These are phyloP conservation scores for Morbakka virulenta DNA, from an alignment of 30 jellyfish, hydroid and myxozoan genomes.

Conservation along the genomic window DNA sequence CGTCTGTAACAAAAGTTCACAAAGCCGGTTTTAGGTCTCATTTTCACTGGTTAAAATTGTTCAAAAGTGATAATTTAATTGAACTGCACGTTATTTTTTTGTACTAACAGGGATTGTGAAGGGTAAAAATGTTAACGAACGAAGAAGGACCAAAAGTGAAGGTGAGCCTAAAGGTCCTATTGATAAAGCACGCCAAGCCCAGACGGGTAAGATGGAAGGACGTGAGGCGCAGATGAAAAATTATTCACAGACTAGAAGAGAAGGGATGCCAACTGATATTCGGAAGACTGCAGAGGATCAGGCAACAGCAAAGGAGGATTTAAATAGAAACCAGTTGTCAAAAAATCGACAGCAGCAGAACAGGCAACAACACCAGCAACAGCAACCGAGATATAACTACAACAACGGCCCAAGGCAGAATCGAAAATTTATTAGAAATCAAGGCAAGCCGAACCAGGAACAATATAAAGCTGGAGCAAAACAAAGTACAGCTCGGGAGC, in stretches of 20 bases:
- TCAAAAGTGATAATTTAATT: too few species aligned
- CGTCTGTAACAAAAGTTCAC: too few species aligned
- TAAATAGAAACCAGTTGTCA: constrained; percentile 27
- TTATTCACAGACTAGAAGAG: constrained; percentile 12
- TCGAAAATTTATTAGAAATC: constrained; percentile 37
- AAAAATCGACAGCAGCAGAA: constrained; percentile 25
- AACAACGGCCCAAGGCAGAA: constrained; percentile 44
- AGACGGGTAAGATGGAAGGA: neutral
- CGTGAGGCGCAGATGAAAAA: constrained; percentile 23
- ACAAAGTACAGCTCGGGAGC: neutral
- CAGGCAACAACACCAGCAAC: constrained; percentile 16
- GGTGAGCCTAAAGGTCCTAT: constrained; percentile 51
- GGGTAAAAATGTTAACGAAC: constrained; percentile 25
- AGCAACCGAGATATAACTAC: constrained; percentile 17
- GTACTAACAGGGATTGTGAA: constrained; percentile 7
- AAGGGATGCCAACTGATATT: neutral
- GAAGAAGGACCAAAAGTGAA: constrained; percentile 66
- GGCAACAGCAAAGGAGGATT: neutral
- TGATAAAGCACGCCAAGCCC: neutral
- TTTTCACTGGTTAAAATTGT: too few species aligned
- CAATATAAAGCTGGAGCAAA: neutral
- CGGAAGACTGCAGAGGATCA: constrained; percentile 14
- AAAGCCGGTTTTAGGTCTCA: too few species aligned
- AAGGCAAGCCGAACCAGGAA: neutral
- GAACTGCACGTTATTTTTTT: too few species aligned